Percentiles rank a stretch among this genome's conserved stretches.
Evolutionary conservation across 2,888 invertebrate species (phyloP).

Genomic region (Caenorhabditis japonica): DNA sequence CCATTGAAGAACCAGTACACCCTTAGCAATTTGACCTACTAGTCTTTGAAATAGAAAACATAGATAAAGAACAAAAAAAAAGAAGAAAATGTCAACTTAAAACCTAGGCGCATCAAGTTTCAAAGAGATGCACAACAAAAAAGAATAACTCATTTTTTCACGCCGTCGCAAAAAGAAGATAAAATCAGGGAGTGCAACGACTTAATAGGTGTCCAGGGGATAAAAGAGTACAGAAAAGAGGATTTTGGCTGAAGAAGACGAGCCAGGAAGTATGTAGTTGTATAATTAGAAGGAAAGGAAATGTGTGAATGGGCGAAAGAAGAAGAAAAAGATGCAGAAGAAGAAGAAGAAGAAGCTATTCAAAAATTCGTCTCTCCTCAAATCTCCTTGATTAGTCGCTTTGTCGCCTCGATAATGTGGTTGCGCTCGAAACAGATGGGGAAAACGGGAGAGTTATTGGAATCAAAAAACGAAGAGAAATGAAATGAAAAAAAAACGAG

Average conservation of each 20-base stretch:
- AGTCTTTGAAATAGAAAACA: too few species aligned
- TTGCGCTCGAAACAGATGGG: slow-evolving; percentile 12
- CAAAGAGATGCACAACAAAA: slow-evolving; percentile 2
- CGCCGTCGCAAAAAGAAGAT: slow-evolving; percentile 6
- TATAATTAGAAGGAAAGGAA: slow-evolving; percentile 9
- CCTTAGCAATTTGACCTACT: slow-evolving; percentile 23
- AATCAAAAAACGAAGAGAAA: background rate
- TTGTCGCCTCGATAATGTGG: slow-evolving; percentile 31
- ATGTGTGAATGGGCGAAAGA: background rate
- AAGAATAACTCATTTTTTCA: slow-evolving; percentile 3
- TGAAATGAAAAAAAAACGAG: background rate
- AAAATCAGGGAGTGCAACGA: slow-evolving; percentile 4
- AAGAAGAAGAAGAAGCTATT: slow-evolving; percentile 10
- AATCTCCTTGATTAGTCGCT: slow-evolving; percentile 26
- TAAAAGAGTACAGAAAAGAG: background rate
- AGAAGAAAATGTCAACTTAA: slow-evolving; percentile 7
- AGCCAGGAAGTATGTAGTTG: background rate
- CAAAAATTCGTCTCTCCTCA: slow-evolving; percentile 18
- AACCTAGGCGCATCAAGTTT: slow-evolving; percentile 1
- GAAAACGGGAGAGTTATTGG: background rate
- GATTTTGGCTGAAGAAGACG: background rate
- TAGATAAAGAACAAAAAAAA: background rate
- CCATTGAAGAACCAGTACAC: too few species aligned
- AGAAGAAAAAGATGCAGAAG: slow-evolving; percentile 1
- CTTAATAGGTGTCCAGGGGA: slow-evolving; percentile 17